A percentile compares a stretch with the other conserved stretches of the same genome.
These are phyloP conservation scores for Triplophysa rosa DNA, from an alignment of 2,113 vertebrate genomes.

Conservation along the genomic window DNA sequence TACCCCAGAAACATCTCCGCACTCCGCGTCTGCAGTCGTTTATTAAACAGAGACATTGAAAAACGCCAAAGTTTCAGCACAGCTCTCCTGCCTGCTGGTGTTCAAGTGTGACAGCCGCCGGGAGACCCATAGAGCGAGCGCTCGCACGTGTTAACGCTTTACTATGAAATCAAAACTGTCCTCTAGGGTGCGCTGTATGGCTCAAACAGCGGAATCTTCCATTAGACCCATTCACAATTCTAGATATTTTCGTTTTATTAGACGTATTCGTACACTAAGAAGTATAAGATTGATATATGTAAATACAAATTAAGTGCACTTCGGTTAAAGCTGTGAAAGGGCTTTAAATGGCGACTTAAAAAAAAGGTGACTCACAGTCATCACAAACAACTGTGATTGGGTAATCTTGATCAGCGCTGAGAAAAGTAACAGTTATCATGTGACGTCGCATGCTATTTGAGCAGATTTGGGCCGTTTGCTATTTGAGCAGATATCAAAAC, in stretches of 20 bases:
- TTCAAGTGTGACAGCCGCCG: constrained; percentile 19
- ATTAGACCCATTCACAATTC: neutral
- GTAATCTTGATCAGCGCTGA: neutral
- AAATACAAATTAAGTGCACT: neutral
- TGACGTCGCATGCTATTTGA: neutral
- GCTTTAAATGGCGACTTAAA: no score
- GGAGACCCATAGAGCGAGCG: neutral
- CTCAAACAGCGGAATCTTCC: neutral
- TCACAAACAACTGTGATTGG: neutral
- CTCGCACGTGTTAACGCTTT: neutral
- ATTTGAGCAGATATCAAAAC: neutral
- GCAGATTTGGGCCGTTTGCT: neutral
- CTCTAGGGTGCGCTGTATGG: constrained; percentile 5
- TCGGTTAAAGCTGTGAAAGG: no score
- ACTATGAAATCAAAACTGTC: rapidly evolving
- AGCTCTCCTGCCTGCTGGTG: neutral
- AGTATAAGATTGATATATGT: neutral
- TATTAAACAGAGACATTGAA: neutral
- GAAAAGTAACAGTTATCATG: constrained; percentile 1
- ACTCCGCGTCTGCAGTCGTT: neutral
- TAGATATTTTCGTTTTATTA: neutral
- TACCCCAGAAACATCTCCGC: neutral
- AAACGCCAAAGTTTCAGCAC: constrained; percentile 2
- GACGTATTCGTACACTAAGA: neutral
- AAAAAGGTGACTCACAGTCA: neutral